Evolutionary conservation across 1,140 invertebrate genomes (phyloP), one percentile per base, ranked within the genome.

Genomic region (Drosophila rhopaloa): DNA sequence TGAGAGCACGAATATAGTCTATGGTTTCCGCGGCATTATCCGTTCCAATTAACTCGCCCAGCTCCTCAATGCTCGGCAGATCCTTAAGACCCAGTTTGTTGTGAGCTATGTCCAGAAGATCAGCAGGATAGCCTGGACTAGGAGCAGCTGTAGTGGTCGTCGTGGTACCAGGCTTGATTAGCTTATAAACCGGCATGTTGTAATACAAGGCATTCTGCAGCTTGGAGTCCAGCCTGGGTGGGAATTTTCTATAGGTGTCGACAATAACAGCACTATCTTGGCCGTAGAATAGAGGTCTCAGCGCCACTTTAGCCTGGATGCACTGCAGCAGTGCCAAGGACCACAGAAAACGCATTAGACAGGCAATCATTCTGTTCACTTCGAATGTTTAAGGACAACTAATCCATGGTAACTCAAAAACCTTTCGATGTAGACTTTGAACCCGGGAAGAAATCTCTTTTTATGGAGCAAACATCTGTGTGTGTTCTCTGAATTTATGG

Each of bases 1-100:
- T 78, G 7, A 91, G 50, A 2, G 73, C 53, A 1, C 84, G 81
- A 14, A 92, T 76, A 27, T 91, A 91, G 10, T 84, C 71, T 4
- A 92, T 79, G 5, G 91, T 92, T 14, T 92, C 88, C 1, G 43
- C n/a, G n/a, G 63, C 46, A 50, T 51, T 83, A n/a, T 58, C 46
- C 0, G 91, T 91, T 8, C 91, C 91, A 40, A 92, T 66, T 24
- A 91, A 51, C 27, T 91, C 76, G 7, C 81, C 77, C 2, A 92
- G 53, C 37, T 91, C 76, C 32, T 50, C 77, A 13, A 92, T 43
- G 24, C 59, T 81, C 0, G 91, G 91, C 51, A 92, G 59, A 46
- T 90, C 72, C 40, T 73, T 92, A 0, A 92, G 32, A 0, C 91
- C 90, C 51, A 92, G 61, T 44, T 91, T 90, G 19, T 66, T 66